These are phyloP conservation scores for Drosophila paulistorum DNA, from an alignment of 1,140 invertebrate genomes.

Conservation along the genomic window DNA sequence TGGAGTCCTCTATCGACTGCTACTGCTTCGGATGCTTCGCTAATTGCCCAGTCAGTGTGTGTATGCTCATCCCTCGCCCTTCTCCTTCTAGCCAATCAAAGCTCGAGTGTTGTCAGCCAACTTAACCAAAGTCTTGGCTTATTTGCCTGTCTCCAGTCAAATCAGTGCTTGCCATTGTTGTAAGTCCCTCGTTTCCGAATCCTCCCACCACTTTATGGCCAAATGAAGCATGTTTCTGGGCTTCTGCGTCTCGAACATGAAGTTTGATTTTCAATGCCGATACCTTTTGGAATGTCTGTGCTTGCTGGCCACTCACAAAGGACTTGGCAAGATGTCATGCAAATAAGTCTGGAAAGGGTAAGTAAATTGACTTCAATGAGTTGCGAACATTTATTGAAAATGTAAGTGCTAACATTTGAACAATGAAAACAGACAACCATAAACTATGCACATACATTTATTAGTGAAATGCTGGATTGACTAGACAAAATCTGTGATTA, in stretches of 20 bases:
- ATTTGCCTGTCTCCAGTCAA: slow-evolving; percentile 37
- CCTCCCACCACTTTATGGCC: slow-evolving; percentile 3
- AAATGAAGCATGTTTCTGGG: slow-evolving; percentile 71
- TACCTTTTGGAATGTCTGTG: slow-evolving; percentile 33
- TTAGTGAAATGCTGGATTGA: slow-evolving; percentile 35
- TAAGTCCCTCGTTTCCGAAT: neutral
- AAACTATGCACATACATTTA: slow-evolving; percentile 61
- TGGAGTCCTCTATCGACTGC: slow-evolving; percentile 16
- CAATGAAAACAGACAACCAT: slow-evolving; percentile 51
- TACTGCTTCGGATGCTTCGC: slow-evolving; percentile 47
- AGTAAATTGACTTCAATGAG: slow-evolving; percentile 45
- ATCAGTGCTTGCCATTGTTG: slow-evolving; percentile 77
- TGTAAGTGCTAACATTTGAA: slow-evolving; percentile 77
- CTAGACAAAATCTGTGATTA: neutral
- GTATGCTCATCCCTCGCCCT: slow-evolving; percentile 5
- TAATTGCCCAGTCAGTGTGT: slow-evolving; percentile 58
- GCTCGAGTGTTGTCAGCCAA: slow-evolving; percentile 67
- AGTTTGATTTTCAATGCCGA: slow-evolving; percentile 53
- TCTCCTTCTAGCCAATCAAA: slow-evolving; percentile 64
- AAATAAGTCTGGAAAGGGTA: slow-evolving; percentile 51
- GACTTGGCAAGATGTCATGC: slow-evolving; percentile 42
- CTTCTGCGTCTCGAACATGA: slow-evolving; percentile 38
- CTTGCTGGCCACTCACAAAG: slow-evolving; percentile 22
- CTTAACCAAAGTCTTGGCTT: slow-evolving; percentile 28
- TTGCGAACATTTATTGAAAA: slow-evolving; percentile 72